A percentile compares a stretch with the other conserved stretches of the same genome.
phyloP scores from a whole-genome alignment of 2,113 vertebrate genomes.

The Enhydra lutris region DNA sequence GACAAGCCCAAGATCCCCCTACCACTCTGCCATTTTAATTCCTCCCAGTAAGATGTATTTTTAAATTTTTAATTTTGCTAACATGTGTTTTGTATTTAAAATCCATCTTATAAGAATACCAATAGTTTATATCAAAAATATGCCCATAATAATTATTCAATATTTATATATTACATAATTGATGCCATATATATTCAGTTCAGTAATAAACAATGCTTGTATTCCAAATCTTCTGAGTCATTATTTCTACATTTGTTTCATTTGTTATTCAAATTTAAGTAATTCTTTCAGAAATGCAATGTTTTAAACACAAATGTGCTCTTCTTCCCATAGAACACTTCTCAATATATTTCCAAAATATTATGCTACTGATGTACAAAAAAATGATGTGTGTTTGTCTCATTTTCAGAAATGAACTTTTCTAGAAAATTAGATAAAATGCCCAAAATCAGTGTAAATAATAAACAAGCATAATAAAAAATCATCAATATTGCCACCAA shows the following conservation, averaged over 20 bases:
- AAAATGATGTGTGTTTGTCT: background rate
- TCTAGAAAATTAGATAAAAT: background rate
- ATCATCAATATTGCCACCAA: background rate
- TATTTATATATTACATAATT: background rate
- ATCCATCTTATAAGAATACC: background rate
- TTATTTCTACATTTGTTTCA: background rate
- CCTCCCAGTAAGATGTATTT: background rate
- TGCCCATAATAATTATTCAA: background rate
- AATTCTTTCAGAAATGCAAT: background rate
- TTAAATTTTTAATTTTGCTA: background rate
- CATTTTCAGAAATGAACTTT: background rate
- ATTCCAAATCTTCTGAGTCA: background rate
- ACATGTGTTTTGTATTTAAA: background rate
- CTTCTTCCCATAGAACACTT: background rate
- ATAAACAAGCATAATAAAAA: background rate
- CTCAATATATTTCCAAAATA: background rate
- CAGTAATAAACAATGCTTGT: background rate
- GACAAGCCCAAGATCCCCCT: background rate
- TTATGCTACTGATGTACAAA: background rate
- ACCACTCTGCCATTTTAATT: background rate
- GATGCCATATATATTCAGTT: background rate
- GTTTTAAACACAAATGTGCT: background rate
- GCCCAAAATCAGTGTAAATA: background rate
- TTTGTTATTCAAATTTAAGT: background rate
- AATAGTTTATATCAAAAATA: background rate